A percentile compares a stretch with the other conserved stretches of the same genome.
Conservation (phyloP, 1,140 invertebrate genomes). For the Drosophila nasuta region DNA sequence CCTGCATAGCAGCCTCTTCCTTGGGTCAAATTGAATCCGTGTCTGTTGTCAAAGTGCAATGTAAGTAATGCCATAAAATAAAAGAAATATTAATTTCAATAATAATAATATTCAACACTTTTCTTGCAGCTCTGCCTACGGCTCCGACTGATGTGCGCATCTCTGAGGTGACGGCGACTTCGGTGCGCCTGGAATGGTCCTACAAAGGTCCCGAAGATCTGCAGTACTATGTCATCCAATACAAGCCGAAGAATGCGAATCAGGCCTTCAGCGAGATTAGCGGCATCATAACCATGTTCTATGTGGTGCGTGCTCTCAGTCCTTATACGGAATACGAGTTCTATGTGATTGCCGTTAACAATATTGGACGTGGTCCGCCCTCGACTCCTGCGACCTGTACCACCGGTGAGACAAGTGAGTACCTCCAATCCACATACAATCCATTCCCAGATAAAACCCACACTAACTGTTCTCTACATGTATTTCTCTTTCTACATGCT, state of each 20-base stretch:
- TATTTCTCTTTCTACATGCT: constrained; percentile 19
- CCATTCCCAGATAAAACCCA: constrained; percentile 7
- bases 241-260: constrained; percentile 95
- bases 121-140: constrained; percentile 89
- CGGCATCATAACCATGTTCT: constrained; percentile 96
- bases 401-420: constrained; percentile 98
- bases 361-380: constrained; percentile 94
- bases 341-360: constrained; percentile 97
- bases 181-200: constrained; percentile 95
- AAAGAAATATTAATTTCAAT: not conserved
- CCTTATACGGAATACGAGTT: constrained; percentile 99
- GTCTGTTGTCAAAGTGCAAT: constrained; percentile 96
- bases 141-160: constrained; percentile 94
- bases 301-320: constrained; percentile 94
- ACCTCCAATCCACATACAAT: constrained; percentile 9
- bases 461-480: constrained; percentile 22
- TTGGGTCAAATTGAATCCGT: constrained; percentile 95
- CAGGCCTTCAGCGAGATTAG: constrained; percentile 94
- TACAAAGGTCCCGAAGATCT: constrained; percentile 94
- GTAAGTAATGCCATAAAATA: constrained; percentile 87
- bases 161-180: constrained; percentile 96
- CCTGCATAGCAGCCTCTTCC: constrained; percentile 97
- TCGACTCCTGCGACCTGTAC: constrained; percentile 94
- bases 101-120: not conserved
- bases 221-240: constrained; percentile 97